Conservation (phyloP, 2,888 invertebrate species). For the Herminia tarsipennalis region DNA sequence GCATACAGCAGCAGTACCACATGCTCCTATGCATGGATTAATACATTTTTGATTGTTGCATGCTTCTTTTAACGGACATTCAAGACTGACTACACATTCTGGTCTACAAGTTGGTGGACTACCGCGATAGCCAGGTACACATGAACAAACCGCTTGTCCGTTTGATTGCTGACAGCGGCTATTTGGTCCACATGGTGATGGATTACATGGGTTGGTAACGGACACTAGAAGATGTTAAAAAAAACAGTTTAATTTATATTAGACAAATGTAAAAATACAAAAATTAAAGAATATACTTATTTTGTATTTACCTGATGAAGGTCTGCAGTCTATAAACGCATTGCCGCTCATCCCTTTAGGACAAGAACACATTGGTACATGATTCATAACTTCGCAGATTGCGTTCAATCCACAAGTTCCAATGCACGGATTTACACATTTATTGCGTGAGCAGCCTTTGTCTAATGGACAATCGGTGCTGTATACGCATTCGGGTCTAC, state of each 20-base stretch:
- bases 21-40: constrained; percentile 92
- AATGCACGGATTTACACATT: constrained; percentile 90
- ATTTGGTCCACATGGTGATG: constrained; percentile 92
- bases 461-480: constrained; percentile 88
- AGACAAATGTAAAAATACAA: not conserved
- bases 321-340: constrained; percentile 87
- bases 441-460: constrained; percentile 88
- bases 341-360: constrained; percentile 88
- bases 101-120: constrained; percentile 92
- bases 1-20: constrained; percentile 90
- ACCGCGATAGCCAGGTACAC: constrained; percentile 89
- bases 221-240: constrained; percentile 46
- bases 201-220: constrained; percentile 88
- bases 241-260: not conserved
- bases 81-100: constrained; percentile 90
- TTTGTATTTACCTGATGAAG: constrained; percentile 73
- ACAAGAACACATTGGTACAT: constrained; percentile 90
- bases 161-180: constrained; percentile 90
- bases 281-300: not conserved
- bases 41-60: constrained; percentile 91
- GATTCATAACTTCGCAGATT: constrained; percentile 89
- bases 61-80: constrained; percentile 89
- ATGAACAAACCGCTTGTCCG: constrained; percentile 90
- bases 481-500: constrained; percentile 89
- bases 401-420: constrained; percentile 90